A percentile compares a stretch with the other conserved stretches of the same genome.
These are phyloP conservation scores for Poecilia wingei DNA, from an alignment of 2,797 vertebrate species.

Conservation along the genomic window DNA sequence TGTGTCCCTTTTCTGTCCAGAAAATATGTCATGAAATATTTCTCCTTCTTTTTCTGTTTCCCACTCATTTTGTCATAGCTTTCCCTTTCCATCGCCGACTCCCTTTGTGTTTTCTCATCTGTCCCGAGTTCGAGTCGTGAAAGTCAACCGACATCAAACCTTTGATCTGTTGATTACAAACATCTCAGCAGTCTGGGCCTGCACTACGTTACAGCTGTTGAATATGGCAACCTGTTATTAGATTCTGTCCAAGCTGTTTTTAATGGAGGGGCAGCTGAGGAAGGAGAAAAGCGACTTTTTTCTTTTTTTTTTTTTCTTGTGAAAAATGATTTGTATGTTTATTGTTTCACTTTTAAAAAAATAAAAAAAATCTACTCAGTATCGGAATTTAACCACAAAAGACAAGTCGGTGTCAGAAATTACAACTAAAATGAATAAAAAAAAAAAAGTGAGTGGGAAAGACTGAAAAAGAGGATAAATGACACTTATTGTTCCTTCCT, in stretches of 20 bases:
- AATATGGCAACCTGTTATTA: conserved; percentile 43
- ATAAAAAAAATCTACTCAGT: background rate
- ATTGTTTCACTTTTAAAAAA: background rate
- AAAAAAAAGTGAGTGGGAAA: conserved; percentile 61
- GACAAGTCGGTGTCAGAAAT: conserved; percentile 46
- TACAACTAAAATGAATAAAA: conserved; percentile 60
- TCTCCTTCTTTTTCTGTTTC: background rate
- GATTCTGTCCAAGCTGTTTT: conserved; percentile 22
- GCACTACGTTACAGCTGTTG: conserved; percentile 24
- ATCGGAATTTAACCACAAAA: conserved; percentile 29
- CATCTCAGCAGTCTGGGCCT: conserved; percentile 15
- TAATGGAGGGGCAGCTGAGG: conserved; percentile 16
- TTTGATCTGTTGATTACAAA: conserved; percentile 56
- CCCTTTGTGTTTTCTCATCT: background rate
- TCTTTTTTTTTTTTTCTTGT: background rate
- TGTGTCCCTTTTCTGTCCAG: conserved; percentile 4
- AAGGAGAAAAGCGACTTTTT: conserved; percentile 12
- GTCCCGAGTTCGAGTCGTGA: background rate
- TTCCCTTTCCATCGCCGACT: background rate
- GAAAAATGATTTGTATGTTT: background rate
- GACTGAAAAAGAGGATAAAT: conserved; percentile 76
- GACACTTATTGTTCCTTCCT: conserved; percentile 78
- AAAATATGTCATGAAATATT: background rate
- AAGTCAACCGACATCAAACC: conserved; percentile 15
- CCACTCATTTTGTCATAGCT: conserved; percentile 4